Percentiles rank a stretch among this genome's conserved stretches.
phyloP scores from a whole-genome alignment of 2,888 invertebrate species.

The Troides oblongomaculatus region DNA sequence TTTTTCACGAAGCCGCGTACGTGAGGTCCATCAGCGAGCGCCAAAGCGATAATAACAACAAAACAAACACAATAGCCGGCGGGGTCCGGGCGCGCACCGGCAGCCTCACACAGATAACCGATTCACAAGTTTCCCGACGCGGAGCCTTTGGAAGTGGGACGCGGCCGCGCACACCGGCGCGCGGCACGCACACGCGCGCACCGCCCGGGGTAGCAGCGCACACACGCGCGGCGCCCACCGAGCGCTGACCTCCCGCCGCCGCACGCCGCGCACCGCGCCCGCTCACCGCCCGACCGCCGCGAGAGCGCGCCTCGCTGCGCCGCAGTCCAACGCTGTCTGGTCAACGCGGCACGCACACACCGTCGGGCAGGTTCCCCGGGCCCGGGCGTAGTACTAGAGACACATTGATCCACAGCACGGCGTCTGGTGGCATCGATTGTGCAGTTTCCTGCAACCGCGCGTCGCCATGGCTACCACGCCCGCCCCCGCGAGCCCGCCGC shows the following conservation, averaged over 20 bases:
- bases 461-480: conserved; percentile 67
- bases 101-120: conserved; percentile 63
- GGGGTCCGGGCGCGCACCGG: conserved; percentile 56
- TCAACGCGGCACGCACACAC: conserved; percentile 48
- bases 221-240: conserved; percentile 44
- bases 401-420: conserved; percentile 76
- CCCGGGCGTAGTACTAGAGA: conserved; percentile 79
- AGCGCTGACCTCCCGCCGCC: conserved; percentile 44
- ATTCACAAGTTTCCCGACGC: conserved; percentile 71
- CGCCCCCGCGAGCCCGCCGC: conserved; percentile 41
- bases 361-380: conserved; percentile 65
- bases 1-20: conserved; percentile 31
- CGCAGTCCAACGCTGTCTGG: conserved; percentile 48
- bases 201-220: conserved; percentile 63
- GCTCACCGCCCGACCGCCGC: conserved; percentile 26
- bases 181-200: conserved; percentile 50
- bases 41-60: conserved; percentile 66
- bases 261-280: conserved; percentile 44
- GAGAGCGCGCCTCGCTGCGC: conserved; percentile 38
- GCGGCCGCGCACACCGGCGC: conserved; percentile 55
- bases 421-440: conserved; percentile 80
- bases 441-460: conserved; percentile 76
- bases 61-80: conserved; percentile 67
- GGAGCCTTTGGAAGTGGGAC: conserved; percentile 64
- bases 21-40: conserved; percentile 45